Evolutionary conservation across 2,888 invertebrate genomes (phyloP).

Genomic region (Meiosimyza platycephala): DNA sequence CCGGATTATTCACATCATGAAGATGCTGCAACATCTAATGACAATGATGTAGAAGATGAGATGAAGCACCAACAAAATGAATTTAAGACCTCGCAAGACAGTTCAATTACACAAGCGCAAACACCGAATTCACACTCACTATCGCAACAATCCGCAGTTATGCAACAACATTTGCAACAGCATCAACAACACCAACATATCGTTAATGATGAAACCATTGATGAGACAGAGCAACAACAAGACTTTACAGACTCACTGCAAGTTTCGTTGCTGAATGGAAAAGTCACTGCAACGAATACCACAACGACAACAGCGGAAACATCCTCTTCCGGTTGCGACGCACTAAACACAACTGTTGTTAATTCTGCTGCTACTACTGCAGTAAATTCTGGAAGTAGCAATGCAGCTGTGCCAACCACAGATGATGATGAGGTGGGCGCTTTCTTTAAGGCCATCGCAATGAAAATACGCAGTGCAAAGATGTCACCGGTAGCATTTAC

Average conservation of each 20-base stretch:
- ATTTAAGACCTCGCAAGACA: conserved; percentile 21
- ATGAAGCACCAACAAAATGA: conserved; percentile 32
- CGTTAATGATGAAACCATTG: conserved; percentile 17
- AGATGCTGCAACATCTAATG: conserved; percentile 22
- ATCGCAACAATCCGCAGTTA: conserved; percentile 27
- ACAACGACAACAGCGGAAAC: conserved; percentile 2
- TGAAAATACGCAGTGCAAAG: conserved; percentile 63
- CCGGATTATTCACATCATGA: conserved; percentile 43
- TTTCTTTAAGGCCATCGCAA: conserved; percentile 63
- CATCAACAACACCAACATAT: conserved; percentile 38
- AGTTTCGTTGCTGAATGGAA: conserved; percentile 14
- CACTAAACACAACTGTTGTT: background rate
- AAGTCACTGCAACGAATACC: conserved; percentile 9
- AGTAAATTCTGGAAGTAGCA: conserved; percentile 42
- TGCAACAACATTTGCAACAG: conserved; percentile 38
- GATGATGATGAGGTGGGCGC: conserved; percentile 64
- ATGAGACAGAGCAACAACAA: conserved; percentile 24
- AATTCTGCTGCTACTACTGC: conserved; percentile 17
- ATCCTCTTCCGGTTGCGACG: background rate
- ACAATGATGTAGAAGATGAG: conserved; percentile 39
- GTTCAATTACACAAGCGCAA: conserved; percentile 21
- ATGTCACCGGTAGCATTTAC: conserved; percentile 62
- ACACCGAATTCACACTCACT: conserved; percentile 24
- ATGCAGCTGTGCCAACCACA: conserved; percentile 22
- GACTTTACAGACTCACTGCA: conserved; percentile 19